phyloP scores from a whole-genome alignment of 2,797 vertebrate species.

The Lacerta agilis region DNA sequence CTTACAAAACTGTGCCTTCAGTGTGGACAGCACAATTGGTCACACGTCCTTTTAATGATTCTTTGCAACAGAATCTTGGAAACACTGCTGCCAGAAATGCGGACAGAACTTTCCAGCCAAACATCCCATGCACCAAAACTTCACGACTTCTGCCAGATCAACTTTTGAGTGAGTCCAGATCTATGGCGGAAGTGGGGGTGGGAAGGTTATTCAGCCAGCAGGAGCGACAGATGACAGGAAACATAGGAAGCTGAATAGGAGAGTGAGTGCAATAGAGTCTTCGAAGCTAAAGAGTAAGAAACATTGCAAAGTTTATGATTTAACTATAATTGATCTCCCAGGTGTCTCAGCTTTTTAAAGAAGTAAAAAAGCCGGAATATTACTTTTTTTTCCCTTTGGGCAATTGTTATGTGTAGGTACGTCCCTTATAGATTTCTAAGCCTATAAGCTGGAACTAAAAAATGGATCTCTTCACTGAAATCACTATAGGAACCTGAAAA shows the following conservation, averaged over 20 bases:
- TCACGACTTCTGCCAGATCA: not conserved
- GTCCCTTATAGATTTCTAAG: not conserved
- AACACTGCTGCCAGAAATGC: not conserved
- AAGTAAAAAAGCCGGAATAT: not conserved
- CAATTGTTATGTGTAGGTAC: not conserved
- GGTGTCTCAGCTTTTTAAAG: not conserved
- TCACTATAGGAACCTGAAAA: slow-evolving; percentile 15
- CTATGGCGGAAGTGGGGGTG: not conserved
- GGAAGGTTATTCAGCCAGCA: not conserved
- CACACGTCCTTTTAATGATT: not conserved
- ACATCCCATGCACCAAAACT: not conserved
- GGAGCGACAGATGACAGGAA: not conserved
- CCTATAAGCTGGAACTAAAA: not conserved
- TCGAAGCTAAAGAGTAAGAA: not conserved
- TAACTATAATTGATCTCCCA: not conserved
- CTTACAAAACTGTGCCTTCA: slow-evolving; percentile 13
- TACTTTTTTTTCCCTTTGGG: accelerated
- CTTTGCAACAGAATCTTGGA: not conserved
- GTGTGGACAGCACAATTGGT: not conserved
- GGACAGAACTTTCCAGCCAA: not conserved
- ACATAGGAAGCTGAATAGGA: not conserved
- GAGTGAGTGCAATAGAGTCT: not conserved
- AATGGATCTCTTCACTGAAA: slow-evolving; percentile 18
- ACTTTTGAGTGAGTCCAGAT: not conserved
- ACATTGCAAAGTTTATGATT: slow-evolving; percentile 15